phyloP scores from a whole-genome alignment of 2,888 invertebrate genomes.

The Mechanitis messenoides region DNA sequence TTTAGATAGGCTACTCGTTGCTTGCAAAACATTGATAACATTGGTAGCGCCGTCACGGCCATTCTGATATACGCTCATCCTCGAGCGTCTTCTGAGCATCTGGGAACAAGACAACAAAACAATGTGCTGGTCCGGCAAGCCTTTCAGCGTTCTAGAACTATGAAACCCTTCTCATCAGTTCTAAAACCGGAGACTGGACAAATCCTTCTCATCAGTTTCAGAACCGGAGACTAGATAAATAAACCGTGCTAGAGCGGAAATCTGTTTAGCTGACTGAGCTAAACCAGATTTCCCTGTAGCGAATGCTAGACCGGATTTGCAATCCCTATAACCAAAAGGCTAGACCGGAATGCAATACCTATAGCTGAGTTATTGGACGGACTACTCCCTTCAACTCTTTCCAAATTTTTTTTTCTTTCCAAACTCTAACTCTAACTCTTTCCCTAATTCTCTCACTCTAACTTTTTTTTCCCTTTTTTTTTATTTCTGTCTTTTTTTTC shows the following conservation, averaged over 20 bases:
- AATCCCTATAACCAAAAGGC: background rate
- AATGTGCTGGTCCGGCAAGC: background rate
- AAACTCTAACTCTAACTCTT: background rate
- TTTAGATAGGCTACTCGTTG: too few relatives aligned
- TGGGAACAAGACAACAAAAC: background rate
- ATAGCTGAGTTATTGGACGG: slow-evolving; percentile 1
- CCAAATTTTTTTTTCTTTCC: background rate
- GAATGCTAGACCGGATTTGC: slow-evolving; percentile 4
- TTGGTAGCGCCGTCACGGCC: slow-evolving; percentile 33
- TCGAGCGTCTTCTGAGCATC: slow-evolving; percentile 6
- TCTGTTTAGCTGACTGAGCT: background rate
- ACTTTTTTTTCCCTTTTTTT: background rate
- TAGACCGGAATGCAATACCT: slow-evolving; percentile 1
- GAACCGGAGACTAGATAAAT: too few relatives aligned
- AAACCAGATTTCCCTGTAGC: background rate
- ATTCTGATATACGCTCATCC: slow-evolving; percentile 10
- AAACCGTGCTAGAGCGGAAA: too few relatives aligned
- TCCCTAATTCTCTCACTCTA: too few relatives aligned
- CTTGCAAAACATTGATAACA: too few relatives aligned
- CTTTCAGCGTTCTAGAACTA: slow-evolving; percentile 1
- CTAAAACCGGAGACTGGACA: background rate
- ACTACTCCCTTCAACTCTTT: background rate
- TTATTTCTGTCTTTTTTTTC: background rate
- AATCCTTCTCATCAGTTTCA: background rate
- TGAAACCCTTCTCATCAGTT: background rate